Base-by-base conservation (phyloP, 2,113 vertebrate species). In the Hirundichthys speculiger region DNA sequence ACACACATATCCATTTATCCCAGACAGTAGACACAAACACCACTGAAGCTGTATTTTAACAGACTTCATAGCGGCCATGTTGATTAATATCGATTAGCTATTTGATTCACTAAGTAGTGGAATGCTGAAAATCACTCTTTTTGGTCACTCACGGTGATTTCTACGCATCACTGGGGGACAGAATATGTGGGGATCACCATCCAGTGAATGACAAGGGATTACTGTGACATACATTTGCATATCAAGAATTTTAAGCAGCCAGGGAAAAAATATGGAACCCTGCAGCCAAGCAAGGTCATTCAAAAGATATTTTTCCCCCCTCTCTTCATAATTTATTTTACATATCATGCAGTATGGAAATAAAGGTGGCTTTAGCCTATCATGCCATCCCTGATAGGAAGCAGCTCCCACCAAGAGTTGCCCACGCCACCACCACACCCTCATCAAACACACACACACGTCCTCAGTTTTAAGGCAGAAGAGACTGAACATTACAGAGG, bases 231-330 rank as follows among this genome's bases (percentile, higher is more conserved):
- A 27, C 79, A 93, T 93, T 92, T 90, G 90, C 92, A 89, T 92
- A 81, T 93, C 91, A 89, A 90, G 92, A 91, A 70, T 73, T 94
- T 89, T 25, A 74, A 94, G 89, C 81, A 82, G 92, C 76, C 87
- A 88, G 80, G 82, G 79, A 87, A 83, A 90, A 91, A 91, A 93
- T 91, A 90, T 91, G 75, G 61, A 91, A 63, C 92, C 94, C 93
- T 93, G 82, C 86, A 82, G 91, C 63, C 51, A 90, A n/a, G 88
- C 94, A 94, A 94, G 94, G 93, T 94, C 93, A 92, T 87, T 90
- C 43, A 87, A 79, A 90, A 95, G 93, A 95, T 87, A 86, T 20
- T 77, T 84, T 60, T 56, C 38, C 73, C 51, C 73, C 75, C 27
- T 79, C 34, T 83, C 66, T 77, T 91, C 85, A 85, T 86, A 76